phyloP scores from a whole-genome alignment of 2,888 invertebrate species.

The Brachypterus glaber region DNA sequence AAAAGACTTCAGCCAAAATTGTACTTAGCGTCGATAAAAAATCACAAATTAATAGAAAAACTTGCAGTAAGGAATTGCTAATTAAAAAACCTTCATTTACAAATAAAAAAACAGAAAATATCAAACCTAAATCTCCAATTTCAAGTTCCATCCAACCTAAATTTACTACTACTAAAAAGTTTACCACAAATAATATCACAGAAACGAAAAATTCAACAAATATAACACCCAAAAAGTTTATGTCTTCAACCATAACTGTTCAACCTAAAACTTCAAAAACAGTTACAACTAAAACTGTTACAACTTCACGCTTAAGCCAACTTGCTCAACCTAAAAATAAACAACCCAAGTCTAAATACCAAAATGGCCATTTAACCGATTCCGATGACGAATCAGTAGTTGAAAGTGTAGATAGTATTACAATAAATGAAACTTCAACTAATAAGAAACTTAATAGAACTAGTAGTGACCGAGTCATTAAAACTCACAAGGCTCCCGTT shows the following conservation, averaged over 20 bases:
- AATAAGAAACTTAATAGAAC: constrained; percentile 40
- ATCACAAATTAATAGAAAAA: constrained; percentile 17
- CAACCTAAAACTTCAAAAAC: constrained; percentile 14
- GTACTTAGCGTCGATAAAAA: too few species aligned
- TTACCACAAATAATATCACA: too few species aligned
- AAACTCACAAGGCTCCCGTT: constrained; percentile 44
- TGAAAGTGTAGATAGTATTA: constrained; percentile 25
- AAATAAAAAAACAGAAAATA: neutral
- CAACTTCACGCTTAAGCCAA: constrained; percentile 14
- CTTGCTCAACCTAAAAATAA: constrained; percentile 12
- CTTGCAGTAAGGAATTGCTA: constrained; percentile 12
- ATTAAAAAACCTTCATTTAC: constrained; percentile 25
- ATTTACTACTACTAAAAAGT: too few species aligned
- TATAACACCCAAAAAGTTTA: neutral
- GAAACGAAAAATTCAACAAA: too few species aligned
- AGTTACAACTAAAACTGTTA: constrained; percentile 12
- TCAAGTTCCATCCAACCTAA: too few species aligned
- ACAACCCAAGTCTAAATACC: constrained; percentile 19
- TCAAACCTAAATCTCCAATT: neutral
- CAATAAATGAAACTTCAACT: constrained; percentile 17
- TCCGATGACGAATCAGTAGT: constrained; percentile 28
- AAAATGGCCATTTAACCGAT: constrained; percentile 27
- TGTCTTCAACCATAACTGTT: constrained; percentile 27
- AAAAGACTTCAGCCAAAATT: too few species aligned
- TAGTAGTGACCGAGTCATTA: constrained; percentile 45